Base-by-base conservation (phyloP, 92 coral and sea anemone genomes). In the Zoanthus sansibaricus region DNA sequence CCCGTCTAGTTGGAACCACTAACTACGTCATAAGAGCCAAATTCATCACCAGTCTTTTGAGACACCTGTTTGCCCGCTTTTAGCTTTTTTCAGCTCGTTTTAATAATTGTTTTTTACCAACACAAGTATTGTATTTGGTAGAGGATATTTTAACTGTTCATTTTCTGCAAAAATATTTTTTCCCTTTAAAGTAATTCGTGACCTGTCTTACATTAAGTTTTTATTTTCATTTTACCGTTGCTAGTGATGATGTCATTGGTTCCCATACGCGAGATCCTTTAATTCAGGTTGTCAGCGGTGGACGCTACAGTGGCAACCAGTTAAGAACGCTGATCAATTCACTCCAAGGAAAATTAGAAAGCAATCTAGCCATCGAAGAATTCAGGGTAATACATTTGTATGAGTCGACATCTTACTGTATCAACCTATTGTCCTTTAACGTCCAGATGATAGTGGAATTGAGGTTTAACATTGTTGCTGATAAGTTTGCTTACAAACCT, bases 241-340 rank as follows among this genome's bases (percentile, higher is more conserved):
- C 77, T 61, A 92, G 98, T 32, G 92, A 84, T 61, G 90, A 87
- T 17, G 92, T 91, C 51, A 75, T 86, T 74, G 14, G 85, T 10
- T 56, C 66, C 21, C 79, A 82, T 17, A 88, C 91, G 31, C 83
- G 87, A 17, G 91, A 69, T 48, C 96, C 98, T 0, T 72, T 97
- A 88, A 85, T 97, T 72, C 91, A 89, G 82, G 95, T 97, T 59
- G 72, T 52, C 77, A 90, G 92, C 76, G 92, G 94, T 73, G 94
- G 97, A 13, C 88, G 80, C 71, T 95, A 97, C 83, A 79, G 97
- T 42, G 99, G 99, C 10, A 93, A 92, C 25, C 77, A 88, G 37
- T 91, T 97, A 32, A 87, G 86, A 74, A 89, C 84, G 79, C 80
- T 92, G 52, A 94, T 93, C 55, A 92, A 92, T 9, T 86, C 88